Evolutionary conservation across 2,888 invertebrate genomes (phyloP).

Genomic region (Ophion ellenae): DNA sequence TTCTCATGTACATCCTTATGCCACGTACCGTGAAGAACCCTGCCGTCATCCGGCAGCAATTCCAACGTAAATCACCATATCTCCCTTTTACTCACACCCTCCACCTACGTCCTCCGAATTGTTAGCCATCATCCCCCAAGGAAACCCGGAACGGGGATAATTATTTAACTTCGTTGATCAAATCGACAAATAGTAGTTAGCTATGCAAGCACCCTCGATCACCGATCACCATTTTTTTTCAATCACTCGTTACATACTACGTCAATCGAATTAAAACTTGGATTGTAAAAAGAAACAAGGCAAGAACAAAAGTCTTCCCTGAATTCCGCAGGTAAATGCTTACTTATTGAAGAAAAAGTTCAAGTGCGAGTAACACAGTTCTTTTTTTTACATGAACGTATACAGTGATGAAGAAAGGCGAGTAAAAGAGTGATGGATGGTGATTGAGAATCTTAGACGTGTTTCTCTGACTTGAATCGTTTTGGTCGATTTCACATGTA

Average conservation of each 20-base stretch:
- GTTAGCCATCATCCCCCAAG: too few relatives aligned
- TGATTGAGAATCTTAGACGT: conserved; percentile 62
- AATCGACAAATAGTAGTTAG: too few relatives aligned
- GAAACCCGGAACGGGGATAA: too few relatives aligned
- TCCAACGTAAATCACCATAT: too few relatives aligned
- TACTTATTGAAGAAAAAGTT: conserved; percentile 36
- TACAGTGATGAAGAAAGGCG: conserved; percentile 27
- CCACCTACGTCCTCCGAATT: too few relatives aligned
- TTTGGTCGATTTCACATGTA: conserved; percentile 52
- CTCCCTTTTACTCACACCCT: too few relatives aligned
- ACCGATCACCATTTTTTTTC: too few relatives aligned
- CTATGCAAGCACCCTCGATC: too few relatives aligned
- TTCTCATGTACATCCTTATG: too few relatives aligned
- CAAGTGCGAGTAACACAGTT: conserved; percentile 27
- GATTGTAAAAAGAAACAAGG: neutral
- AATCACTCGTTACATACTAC: neutral
- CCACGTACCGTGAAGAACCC: too few relatives aligned
- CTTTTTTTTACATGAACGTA: conserved; percentile 25
- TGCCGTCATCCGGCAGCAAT: too few relatives aligned
- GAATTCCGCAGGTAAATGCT: conserved; percentile 11
- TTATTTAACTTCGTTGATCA: too few relatives aligned
- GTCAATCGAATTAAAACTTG: conserved; percentile 4
- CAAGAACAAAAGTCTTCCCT: conserved; percentile 1
- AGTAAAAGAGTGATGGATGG: conserved; percentile 54
- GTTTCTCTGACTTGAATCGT: conserved; percentile 61